Evolutionary conservation across 2,888 invertebrate species (phyloP).

Genomic region (Amphipoea lucens): DNA sequence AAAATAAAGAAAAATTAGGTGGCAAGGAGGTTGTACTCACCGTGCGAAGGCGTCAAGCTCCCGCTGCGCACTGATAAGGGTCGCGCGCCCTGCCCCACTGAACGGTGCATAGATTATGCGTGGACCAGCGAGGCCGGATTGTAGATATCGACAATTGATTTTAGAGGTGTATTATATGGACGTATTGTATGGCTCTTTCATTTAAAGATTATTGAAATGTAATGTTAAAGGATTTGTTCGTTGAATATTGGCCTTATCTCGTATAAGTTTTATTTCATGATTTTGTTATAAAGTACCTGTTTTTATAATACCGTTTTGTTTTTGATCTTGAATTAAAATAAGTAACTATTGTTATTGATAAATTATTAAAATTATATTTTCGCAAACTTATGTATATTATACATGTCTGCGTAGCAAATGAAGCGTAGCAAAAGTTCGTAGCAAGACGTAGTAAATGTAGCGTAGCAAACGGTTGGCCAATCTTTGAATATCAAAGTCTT

Average conservation of each 20-base stretch:
- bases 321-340: not conserved
- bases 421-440: constrained; percentile 5
- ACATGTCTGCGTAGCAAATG: not conserved
- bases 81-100: constrained; percentile 62
- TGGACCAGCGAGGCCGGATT: constrained; percentile 62
- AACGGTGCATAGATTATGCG: constrained; percentile 67
- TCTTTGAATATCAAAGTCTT: constrained; percentile 50
- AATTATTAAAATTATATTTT: too few species aligned
- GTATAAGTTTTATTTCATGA: not conserved
- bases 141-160: constrained; percentile 68
- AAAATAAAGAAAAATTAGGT: constrained; percentile 14
- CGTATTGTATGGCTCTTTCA: constrained; percentile 36
- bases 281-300: not conserved
- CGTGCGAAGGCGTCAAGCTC: constrained; percentile 64
- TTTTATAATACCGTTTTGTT: not conserved
- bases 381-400: not conserved
- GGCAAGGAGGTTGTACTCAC: constrained; percentile 51
- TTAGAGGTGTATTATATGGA: constrained; percentile 50
- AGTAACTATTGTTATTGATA: not conserved
- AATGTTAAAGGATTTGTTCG: not conserved
- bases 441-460: constrained; percentile 15
- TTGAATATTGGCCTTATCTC: not conserved
- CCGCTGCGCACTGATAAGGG: constrained; percentile 69
- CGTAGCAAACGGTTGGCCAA: constrained; percentile 33
- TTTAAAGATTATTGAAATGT: constrained; percentile 8